A percentile compares a stretch with the other conserved stretches of the same genome.
Conservation (phyloP, 2,113 vertebrate species). For the Corythoichthys haematopterus region DNA sequence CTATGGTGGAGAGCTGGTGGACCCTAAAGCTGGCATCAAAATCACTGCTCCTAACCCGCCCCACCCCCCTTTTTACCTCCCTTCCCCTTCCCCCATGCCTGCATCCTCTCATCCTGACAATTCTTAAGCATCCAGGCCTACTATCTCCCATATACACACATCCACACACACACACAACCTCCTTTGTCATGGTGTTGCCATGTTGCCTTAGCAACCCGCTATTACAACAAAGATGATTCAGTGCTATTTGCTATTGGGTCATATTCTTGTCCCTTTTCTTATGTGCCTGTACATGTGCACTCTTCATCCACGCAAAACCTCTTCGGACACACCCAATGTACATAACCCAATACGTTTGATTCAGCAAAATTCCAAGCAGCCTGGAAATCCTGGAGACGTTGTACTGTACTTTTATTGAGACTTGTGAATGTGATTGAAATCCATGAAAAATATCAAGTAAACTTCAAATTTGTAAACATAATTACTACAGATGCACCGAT, state of each 20-base stretch:
- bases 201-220: not conserved
- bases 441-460: not conserved
- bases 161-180: not conserved
- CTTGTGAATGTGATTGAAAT: not conserved
- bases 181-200: conserved; percentile 6
- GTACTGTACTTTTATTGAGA: not conserved
- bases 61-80: conserved; percentile 9
- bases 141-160: not conserved
- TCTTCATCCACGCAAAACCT: not conserved
- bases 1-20: conserved; percentile 1
- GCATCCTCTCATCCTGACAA: not conserved
- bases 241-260: not conserved
- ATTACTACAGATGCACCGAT: too few relatives aligned
- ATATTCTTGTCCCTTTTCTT: not conserved
- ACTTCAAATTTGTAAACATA: not conserved
- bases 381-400: not conserved
- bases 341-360: not conserved
- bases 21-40: conserved; percentile 25
- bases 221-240: conserved; percentile 5
- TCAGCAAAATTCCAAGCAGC: not conserved
- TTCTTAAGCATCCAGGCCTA: conserved; percentile 10
- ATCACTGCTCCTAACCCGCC: conserved; percentile 18
- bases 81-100: conserved; percentile 6
- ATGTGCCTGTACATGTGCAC: not conserved
- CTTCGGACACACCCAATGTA: not conserved